phyloP scores from a whole-genome alignment of 1,140 invertebrate genomes.

The Portunus trituberculatus region DNA sequence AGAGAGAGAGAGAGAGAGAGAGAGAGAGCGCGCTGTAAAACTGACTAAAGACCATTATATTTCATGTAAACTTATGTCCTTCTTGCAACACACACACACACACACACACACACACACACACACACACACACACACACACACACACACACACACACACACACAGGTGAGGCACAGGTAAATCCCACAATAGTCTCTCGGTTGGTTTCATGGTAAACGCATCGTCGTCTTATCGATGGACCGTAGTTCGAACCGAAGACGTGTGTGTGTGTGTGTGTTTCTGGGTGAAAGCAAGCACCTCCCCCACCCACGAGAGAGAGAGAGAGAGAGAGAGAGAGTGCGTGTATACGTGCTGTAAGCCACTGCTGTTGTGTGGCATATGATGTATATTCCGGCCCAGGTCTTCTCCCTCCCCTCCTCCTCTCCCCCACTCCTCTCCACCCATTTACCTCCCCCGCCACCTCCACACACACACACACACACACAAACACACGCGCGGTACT shows the following conservation, averaged over 20 bases:
- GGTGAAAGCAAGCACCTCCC: too few relatives aligned
- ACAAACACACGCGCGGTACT: background rate
- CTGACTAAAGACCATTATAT: background rate
- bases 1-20: too few relatives aligned
- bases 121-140: slow-evolving; percentile 55
- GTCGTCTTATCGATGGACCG: background rate
- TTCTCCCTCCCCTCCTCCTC: background rate
- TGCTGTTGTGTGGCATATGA: background rate
- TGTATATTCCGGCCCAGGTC: background rate
- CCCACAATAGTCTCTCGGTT: background rate
- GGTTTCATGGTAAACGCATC: background rate
- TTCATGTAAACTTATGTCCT: background rate
- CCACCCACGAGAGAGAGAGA: background rate
- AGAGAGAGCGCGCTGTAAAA: background rate
- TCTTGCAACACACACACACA: background rate
- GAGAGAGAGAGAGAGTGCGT: background rate
- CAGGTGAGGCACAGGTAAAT: background rate
- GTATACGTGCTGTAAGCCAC: background rate
- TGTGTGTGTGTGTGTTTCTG: too few relatives aligned
- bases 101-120: slow-evolving; percentile 55
- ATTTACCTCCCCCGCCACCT: background rate
- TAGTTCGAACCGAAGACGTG: background rate
- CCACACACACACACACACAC: slow-evolving; percentile 36
- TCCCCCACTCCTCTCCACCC: background rate
- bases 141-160: slow-evolving; percentile 55